Conservation (phyloP, 1,140 invertebrate genomes). For the Akabosia matsudoensis region DNA sequence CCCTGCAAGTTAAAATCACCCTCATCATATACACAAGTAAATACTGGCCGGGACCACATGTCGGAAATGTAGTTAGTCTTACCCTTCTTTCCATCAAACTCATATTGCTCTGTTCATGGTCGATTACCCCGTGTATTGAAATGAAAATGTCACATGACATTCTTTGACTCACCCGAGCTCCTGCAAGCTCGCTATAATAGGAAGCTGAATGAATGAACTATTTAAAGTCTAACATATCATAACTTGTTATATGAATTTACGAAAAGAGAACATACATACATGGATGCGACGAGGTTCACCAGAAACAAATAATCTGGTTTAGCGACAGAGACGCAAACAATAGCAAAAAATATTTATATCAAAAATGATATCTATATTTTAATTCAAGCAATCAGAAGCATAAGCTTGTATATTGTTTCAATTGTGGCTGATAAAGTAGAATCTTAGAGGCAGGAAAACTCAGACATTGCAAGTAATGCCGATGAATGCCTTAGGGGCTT, state of each 20-base stretch:
- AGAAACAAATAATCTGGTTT: too few relatives aligned
- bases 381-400: too few relatives aligned
- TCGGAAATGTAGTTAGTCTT: not conserved
- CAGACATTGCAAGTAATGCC: too few relatives aligned
- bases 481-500: too few relatives aligned
- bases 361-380: too few relatives aligned
- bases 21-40: not conserved
- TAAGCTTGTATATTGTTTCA: too few relatives aligned
- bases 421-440: too few relatives aligned
- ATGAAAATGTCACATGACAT: constrained; percentile 45
- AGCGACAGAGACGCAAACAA: too few relatives aligned
- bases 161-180: constrained; percentile 6
- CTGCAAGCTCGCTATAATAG: not conserved
- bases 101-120: constrained; percentile 34
- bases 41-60: not conserved
- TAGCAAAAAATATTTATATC: too few relatives aligned
- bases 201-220: not conserved
- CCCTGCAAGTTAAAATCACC: too few relatives aligned
- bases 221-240: constrained; percentile 4
- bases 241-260: constrained; percentile 2
- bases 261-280: not conserved
- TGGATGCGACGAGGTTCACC: too few relatives aligned
- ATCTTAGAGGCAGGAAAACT: too few relatives aligned
- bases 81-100: not conserved
- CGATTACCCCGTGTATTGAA: constrained; percentile 45